Percentiles rank a stretch among this genome's conserved stretches.
These are phyloP conservation scores for Drosophila bipectinata DNA, from an alignment of 1,140 invertebrate species.

Conservation along the genomic window DNA sequence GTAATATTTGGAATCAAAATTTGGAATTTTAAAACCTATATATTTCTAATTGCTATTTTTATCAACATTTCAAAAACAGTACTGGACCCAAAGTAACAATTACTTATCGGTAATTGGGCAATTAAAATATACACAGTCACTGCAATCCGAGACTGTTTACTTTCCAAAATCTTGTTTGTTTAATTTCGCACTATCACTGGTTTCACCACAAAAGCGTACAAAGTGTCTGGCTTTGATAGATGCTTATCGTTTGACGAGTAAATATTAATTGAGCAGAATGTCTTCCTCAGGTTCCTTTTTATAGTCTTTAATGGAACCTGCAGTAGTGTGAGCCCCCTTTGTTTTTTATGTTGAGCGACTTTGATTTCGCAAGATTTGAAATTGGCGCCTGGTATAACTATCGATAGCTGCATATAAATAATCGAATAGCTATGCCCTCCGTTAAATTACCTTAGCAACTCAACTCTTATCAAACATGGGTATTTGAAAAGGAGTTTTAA, in stretches of 20 bases:
- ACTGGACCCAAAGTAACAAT: slow-evolving; percentile 16
- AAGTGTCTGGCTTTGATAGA: slow-evolving; percentile 6
- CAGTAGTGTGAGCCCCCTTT: not conserved
- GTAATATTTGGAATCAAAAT: too few species aligned
- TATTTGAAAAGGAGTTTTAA: too few species aligned
- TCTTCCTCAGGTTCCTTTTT: slow-evolving; percentile 14
- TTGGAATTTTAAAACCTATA: too few species aligned
- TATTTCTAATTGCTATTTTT: too few species aligned
- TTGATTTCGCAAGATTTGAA: slow-evolving; percentile 12
- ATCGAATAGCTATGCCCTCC: not conserved
- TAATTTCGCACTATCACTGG: slow-evolving; percentile 43
- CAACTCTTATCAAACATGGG: too few species aligned
- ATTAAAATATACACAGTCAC: slow-evolving; percentile 29
- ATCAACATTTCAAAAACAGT: too few species aligned
- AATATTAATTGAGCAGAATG: slow-evolving; percentile 51
- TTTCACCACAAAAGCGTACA: not conserved
- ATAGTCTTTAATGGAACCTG: slow-evolving; percentile 23
- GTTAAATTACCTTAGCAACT: too few species aligned
- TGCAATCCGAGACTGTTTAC: slow-evolving; percentile 27
- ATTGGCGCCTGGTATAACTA: not conserved
- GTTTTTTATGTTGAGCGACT: not conserved
- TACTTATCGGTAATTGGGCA: slow-evolving; percentile 28
- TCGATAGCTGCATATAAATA: not conserved
- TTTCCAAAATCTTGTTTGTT: slow-evolving; percentile 33
- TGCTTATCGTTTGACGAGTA: slow-evolving; percentile 52